Evolutionary conservation across 2,797 vertebrate species (phyloP).

Genomic region (Kryptopterus vitreolus): DNA sequence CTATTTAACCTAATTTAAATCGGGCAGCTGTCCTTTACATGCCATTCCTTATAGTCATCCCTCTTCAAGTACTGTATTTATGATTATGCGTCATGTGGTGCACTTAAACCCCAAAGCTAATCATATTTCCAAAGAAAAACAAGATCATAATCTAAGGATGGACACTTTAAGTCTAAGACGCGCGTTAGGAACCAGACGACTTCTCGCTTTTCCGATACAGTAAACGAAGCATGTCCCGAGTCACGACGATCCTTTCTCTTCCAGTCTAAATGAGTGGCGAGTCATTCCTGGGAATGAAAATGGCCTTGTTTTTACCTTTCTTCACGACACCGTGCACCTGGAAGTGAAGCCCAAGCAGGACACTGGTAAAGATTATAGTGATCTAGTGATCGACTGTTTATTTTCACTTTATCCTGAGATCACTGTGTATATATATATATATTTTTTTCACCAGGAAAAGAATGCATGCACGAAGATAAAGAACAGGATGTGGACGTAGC

Average conservation of each 20-base stretch:
- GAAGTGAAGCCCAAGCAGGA: conserved; percentile 61
- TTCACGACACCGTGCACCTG: conserved; percentile 68
- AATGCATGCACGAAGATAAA: conserved; percentile 33
- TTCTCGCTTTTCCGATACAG: no score
- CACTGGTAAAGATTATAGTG: conserved; percentile 59
- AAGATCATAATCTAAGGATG: not conserved
- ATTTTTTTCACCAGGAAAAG: conserved; percentile 50
- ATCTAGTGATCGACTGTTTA: not conserved
- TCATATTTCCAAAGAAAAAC: not conserved
- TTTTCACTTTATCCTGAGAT: not conserved
- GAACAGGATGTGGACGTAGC: conserved; percentile 63
- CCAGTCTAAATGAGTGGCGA: conserved; percentile 75
- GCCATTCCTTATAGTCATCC: not conserved
- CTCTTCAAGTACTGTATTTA: not conserved
- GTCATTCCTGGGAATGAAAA: conserved; percentile 53
- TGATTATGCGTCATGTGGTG: not conserved
- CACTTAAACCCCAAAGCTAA: not conserved
- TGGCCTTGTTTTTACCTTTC: conserved; percentile 65
- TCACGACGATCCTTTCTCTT: conserved; percentile 12
- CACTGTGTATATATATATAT: not conserved
- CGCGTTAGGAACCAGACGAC: no score
- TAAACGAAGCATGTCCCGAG: not conserved
- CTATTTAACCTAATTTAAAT: not conserved
- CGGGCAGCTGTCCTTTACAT: conserved; percentile 8
- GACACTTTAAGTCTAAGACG: no score